Conservation (phyloP, 2,888 invertebrate genomes). For the Xestia rhomboidea region DNA sequence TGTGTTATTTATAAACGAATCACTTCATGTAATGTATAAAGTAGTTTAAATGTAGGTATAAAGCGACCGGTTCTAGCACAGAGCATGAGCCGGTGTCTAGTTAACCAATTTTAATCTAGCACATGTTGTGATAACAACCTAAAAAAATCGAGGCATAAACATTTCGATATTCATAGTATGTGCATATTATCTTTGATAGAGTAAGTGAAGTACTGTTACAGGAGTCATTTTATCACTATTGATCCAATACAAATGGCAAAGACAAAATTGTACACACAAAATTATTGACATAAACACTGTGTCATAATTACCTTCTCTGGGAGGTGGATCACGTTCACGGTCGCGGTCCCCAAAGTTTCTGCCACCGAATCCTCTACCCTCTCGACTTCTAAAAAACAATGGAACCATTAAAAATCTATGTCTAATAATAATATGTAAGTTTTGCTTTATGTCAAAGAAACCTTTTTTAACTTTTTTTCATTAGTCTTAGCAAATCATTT, state of each 20-base stretch:
- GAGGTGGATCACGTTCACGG: constrained; percentile 80
- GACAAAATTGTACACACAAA: no score
- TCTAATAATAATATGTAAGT: neutral
- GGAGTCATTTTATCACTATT: neutral
- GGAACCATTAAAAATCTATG: neutral
- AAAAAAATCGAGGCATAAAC: constrained; percentile 66
- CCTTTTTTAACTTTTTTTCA: neutral
- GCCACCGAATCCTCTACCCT: constrained; percentile 85
- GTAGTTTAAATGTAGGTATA: constrained; percentile 58
- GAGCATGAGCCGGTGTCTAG: constrained; percentile 66
- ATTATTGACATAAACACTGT: no score
- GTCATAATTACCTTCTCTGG: constrained; percentile 82
- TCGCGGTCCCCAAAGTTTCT: constrained; percentile 86
- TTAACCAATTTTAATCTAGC: constrained; percentile 63
- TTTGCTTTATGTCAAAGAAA: neutral
- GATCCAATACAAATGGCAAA: no score
- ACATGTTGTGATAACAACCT: constrained; percentile 34
- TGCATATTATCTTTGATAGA: constrained; percentile 67
- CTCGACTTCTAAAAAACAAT: constrained; percentile 75
- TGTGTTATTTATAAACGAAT: neutral
- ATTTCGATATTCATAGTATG: constrained; percentile 73
- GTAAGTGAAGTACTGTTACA: neutral
- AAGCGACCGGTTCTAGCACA: constrained; percentile 67
- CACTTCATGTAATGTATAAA: neutral
- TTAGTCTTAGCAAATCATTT: neutral